phyloP scores from a whole-genome alignment of 2,888 invertebrate genomes.

The Drosophila imparisetae region DNA sequence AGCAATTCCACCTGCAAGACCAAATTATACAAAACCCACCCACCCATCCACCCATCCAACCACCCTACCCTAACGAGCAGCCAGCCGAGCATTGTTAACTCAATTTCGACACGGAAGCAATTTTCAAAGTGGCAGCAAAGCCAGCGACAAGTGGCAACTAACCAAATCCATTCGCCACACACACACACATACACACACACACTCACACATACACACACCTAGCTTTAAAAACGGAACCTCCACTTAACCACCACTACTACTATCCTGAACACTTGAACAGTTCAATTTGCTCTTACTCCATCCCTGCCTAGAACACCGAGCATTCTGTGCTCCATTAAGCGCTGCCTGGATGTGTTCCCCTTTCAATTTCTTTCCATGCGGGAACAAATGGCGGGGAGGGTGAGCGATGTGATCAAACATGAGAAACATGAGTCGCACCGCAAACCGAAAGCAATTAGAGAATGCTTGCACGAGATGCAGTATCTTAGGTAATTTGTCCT shows the following conservation, averaged over 20 bases:
- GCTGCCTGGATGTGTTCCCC: conserved; percentile 21
- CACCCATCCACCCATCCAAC: conserved; percentile 2
- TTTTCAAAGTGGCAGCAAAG: conserved; percentile 53
- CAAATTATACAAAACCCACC: background rate
- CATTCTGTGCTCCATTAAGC: conserved; percentile 48
- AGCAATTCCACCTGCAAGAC: conserved; percentile 38
- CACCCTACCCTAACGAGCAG: conserved; percentile 26
- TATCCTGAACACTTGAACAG: background rate
- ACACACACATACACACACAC: background rate
- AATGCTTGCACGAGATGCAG: conserved; percentile 14
- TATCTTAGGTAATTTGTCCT: background rate
- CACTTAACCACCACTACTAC: background rate
- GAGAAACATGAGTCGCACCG: background rate
- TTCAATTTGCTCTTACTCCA: background rate
- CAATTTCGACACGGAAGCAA: conserved; percentile 79
- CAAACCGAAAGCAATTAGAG: conserved; percentile 29
- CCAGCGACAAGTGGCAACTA: conserved; percentile 57
- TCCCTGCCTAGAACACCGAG: background rate
- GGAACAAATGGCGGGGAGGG: background rate
- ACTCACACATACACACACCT: background rate
- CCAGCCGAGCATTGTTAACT: conserved; percentile 69
- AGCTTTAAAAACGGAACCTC: background rate
- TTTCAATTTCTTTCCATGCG: background rate
- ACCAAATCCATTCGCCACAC: background rate
- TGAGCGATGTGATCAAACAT: background rate